phyloP scores from a whole-genome alignment of 2,797 vertebrate species.

The Manis pentadactyla region DNA sequence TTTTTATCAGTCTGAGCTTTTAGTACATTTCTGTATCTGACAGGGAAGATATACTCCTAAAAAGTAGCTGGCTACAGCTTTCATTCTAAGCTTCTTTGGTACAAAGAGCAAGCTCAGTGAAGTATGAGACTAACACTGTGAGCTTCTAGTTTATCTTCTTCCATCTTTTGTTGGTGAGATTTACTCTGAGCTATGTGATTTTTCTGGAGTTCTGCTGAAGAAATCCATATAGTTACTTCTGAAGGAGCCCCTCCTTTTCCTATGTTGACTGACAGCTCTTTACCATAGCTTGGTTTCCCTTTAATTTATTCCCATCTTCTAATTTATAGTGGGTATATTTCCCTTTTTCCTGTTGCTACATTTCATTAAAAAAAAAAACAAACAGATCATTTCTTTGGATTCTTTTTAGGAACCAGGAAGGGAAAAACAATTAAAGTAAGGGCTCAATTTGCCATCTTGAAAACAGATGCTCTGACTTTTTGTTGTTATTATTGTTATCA shows the following conservation, averaged over 20 bases:
- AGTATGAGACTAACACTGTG: neutral
- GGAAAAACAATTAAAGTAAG: constrained; percentile 43
- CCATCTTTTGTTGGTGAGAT: neutral
- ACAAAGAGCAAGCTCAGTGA: neutral
- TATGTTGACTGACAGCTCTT: neutral
- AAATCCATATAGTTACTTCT: neutral
- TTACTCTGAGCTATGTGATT: neutral
- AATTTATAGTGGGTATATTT: neutral
- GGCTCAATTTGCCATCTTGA: neutral
- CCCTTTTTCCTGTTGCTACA: neutral
- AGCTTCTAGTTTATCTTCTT: neutral
- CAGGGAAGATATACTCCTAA: neutral
- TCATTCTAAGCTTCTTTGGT: neutral
- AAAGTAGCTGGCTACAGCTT: neutral
- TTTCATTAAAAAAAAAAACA: neutral
- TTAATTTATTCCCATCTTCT: neutral
- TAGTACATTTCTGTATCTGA: neutral
- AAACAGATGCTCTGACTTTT: neutral
- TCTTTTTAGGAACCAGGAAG: neutral
- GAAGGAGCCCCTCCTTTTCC: neutral
- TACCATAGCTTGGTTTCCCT: neutral
- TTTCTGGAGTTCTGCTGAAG: neutral
- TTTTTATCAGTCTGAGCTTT: neutral
- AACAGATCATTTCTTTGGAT: neutral
- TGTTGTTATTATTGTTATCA: too few species aligned